Percentiles rank a stretch among this genome's conserved stretches.
phyloP scores from a whole-genome alignment of 2,113 vertebrate genomes.

The Peromyscus polionotus region DNA sequence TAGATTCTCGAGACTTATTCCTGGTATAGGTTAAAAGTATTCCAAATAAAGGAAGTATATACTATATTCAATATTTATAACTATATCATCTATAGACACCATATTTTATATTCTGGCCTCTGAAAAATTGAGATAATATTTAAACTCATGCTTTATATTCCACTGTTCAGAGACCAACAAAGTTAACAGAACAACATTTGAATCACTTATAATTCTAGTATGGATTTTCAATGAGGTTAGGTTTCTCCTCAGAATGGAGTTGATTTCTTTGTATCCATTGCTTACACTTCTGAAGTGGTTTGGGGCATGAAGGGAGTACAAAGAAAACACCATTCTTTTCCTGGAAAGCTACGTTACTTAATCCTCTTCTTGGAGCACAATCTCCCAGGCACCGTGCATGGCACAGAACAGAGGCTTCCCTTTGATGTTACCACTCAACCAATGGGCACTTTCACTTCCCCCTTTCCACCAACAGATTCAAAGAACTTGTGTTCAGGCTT shows the following conservation, averaged over 20 bases:
- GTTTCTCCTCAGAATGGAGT: neutral
- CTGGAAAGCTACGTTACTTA: conserved; percentile 77
- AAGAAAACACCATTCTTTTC: conserved; percentile 60
- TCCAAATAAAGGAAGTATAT: neutral
- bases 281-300: conserved; percentile 25
- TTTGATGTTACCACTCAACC: conserved; percentile 62
- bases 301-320: neutral
- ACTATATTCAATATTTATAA: neutral
- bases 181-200: neutral
- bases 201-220: conserved; percentile 21
- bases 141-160: neutral
- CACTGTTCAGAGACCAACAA: neutral
- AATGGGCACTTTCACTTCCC: conserved; percentile 73
- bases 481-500: conserved; percentile 22
- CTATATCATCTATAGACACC: neutral
- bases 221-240: neutral
- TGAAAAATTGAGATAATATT: neutral
- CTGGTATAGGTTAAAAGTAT: conserved; percentile 26
- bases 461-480: conserved; percentile 36
- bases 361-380: conserved; percentile 46
- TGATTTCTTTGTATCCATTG: neutral
- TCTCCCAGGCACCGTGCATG: conserved; percentile 36
- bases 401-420: conserved; percentile 1
- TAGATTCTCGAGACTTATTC: conserved; percentile 42
- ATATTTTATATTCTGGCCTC: neutral